These are phyloP conservation scores for Tauraco hartlaubi DNA, from an alignment of 2,797 vertebrate species.

Conservation along the genomic window DNA sequence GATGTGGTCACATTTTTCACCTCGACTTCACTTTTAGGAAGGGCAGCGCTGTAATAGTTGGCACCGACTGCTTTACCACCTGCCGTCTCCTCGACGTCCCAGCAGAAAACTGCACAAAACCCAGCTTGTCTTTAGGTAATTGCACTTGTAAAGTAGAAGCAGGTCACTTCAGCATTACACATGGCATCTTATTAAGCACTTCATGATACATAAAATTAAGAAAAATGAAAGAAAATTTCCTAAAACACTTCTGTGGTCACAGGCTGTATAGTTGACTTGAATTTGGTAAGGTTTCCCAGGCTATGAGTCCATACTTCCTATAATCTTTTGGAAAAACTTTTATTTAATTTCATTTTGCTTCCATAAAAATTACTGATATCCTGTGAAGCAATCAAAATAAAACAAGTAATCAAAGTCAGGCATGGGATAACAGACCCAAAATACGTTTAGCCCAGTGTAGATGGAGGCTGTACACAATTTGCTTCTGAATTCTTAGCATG, in stretches of 20 bases:
- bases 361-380: background rate
- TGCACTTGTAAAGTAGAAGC: constrained; percentile 2
- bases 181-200: background rate
- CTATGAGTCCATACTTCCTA: background rate
- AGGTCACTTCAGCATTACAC: background rate
- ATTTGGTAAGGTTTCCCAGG: background rate
- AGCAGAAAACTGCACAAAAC: constrained; percentile 3
- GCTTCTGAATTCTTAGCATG: background rate
- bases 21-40: background rate
- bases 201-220: background rate
- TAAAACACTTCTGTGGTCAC: background rate
- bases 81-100: background rate
- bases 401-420: background rate
- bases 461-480: background rate
- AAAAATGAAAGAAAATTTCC: constrained; percentile 17
- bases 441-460: background rate
- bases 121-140: constrained; percentile 10
- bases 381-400: background rate
- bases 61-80: background rate
- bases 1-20: background rate
- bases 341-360: background rate
- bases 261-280: background rate
- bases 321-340: background rate
- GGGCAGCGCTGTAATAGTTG: constrained; percentile 25
- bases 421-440: background rate